phyloP scores from a whole-genome alignment of 2,888 invertebrate genomes.

The Brachyopa scutellaris region DNA sequence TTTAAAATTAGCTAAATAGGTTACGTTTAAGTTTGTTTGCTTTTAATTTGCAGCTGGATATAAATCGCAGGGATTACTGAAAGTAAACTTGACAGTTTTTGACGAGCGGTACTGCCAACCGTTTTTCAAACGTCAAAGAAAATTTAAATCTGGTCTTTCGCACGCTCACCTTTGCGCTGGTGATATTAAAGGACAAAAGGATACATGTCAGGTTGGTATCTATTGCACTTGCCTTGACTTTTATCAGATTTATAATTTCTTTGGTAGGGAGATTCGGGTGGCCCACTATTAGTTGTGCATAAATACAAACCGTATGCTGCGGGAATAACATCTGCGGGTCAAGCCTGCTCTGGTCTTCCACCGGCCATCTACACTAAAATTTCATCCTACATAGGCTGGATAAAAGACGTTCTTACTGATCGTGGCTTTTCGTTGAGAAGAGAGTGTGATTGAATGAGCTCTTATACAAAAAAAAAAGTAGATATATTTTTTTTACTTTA shows the following conservation, averaged over 20 bases:
- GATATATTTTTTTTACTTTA: too few relatives aligned
- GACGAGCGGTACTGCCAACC: neutral
- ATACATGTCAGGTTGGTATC: conserved; percentile 69
- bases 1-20: neutral
- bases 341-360: too few relatives aligned
- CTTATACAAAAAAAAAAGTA: too few relatives aligned
- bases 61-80: neutral
- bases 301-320: too few relatives aligned
- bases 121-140: conserved; percentile 11
- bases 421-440: too few relatives aligned
- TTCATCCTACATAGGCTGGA: too few relatives aligned
- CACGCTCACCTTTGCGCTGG: conserved; percentile 77
- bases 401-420: too few relatives aligned
- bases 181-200: conserved; percentile 67
- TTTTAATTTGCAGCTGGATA: conserved; percentile 4
- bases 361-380: too few relatives aligned
- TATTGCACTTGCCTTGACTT: neutral
- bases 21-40: neutral
- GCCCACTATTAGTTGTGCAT: too few relatives aligned
- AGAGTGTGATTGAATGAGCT: too few relatives aligned
- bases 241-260: neutral
- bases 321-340: too few relatives aligned
- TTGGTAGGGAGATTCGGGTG: too few relatives aligned
- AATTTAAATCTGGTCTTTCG: conserved; percentile 68
- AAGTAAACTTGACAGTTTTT: conserved; percentile 16